Evolutionary conservation across 2,888 invertebrate species (phyloP), one percentile per base, ranked within the genome.

Genomic region (Stegophylla sp.): DNA sequence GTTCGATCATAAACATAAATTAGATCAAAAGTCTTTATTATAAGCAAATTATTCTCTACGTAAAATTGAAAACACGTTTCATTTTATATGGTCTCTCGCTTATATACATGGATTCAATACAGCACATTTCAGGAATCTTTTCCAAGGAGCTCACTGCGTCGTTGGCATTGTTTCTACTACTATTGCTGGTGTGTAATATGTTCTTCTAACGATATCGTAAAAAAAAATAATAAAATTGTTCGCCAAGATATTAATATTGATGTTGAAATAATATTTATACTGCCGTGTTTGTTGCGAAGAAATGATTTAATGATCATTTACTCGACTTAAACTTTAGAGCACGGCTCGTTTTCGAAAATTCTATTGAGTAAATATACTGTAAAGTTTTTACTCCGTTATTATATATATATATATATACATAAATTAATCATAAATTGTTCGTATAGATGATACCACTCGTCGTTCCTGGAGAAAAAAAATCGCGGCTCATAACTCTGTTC

Each of bases 401-500:
- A 41, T 63, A 34, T 12, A 45, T 45, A 45, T 45, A 45, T 45
- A 45, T 45, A 45, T 45, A 56, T 56, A 56, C 34, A 64, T 56
- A 56, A 51, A 75, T 75, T 75, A 64, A 75, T 75, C 74, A 75
- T n/a, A n/a, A 51, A 75, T 75, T 75, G 41, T 51, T 64, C 74
- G 12, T 51, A 51, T 75, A 41, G 59, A 74, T n/a, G n/a, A n/a
- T n/a, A n/a, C n/a, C n/a, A 74, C 61, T 45, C 48, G n/a, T 34
- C 53, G 63, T 41, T 15, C 34, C 9, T 51, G 17, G 5, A 3
- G 28, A 48, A 63, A 41, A 51, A n/a, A 66, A 41, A 53, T 41
- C 23, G n/a, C 20, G 2, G 28, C 5, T 15, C 41, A 20, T 45
- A 26, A 66, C 13, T 41, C 43, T 2, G 51, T 43, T 56, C 7